Evolutionary conservation across 2,888 invertebrate species (phyloP), one percentile per base, ranked within the genome.

Genomic region (Stomorhina lunata): DNA sequence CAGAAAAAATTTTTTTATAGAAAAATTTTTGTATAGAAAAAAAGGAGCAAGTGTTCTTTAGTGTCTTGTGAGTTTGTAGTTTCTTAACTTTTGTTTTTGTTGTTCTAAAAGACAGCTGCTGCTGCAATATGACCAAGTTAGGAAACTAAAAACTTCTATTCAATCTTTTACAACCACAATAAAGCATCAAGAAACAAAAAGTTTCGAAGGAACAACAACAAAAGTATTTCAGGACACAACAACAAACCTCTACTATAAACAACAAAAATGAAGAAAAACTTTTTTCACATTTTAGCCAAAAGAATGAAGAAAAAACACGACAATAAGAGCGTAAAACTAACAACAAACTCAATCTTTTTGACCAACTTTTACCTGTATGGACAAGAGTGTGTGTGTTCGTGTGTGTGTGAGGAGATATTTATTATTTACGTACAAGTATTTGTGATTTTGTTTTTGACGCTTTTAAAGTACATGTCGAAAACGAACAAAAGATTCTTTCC

Each of bases 281-380:
- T 79, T 79, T 50, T 57, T 20, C 68, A 59, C 68, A 68, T 50
- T 66, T 57, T 45, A 9, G 27, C n/a, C 12, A 34, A 43, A 15
- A 53, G 17, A 7, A 72, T 4, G 27, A 48, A 29, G 12, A 17
- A 17, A 45, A 10, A 22, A 22, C 25, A 20, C 15, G 17, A 27
- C 6, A 29, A 29, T 15, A 40, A 22, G 22, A 20, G 22, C 9
- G n/a, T n/a, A 48, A 6, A 50, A 50, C 27, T 32, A 50, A 63
- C 27, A 71, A 45, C 34, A 53, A 69, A 43, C 61, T 53, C 32
- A 69, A 40, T 63, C 17, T 71, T 71, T 78, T 71, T 69, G 61
- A 57, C 29, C 50, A 71, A 78, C 12, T 71, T 71, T 71, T 78
- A 78, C 71, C 78, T 78, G 71, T 15, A 20, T 40, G 2, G 27